A percentile compares a stretch with the other conserved stretches of the same genome.
phyloP scores from a whole-genome alignment of 2,797 vertebrate species.

The Acanthurus leucopareius region DNA sequence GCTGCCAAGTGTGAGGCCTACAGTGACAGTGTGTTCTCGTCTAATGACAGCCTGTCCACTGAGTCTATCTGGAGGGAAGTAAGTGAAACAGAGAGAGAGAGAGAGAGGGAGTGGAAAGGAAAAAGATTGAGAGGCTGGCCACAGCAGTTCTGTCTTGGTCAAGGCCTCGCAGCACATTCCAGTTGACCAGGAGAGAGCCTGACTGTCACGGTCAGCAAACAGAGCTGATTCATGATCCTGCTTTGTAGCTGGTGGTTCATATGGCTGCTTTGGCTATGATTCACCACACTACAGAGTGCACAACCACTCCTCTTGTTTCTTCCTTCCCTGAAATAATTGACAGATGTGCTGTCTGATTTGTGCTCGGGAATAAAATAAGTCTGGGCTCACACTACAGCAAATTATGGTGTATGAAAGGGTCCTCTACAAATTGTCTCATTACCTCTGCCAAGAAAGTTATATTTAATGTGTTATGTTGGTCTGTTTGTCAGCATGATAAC shows the following conservation, averaged over 20 bases:
- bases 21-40: slow-evolving; percentile 50
- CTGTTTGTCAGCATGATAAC: background rate
- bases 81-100: slow-evolving; percentile 33
- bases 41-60: slow-evolving; percentile 31
- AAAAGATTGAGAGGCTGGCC: slow-evolving; percentile 39
- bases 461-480: background rate
- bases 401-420: background rate
- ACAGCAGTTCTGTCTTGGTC: slow-evolving; percentile 43
- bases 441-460: background rate
- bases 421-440: background rate
- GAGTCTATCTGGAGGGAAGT: slow-evolving; percentile 38
- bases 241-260: slow-evolving; percentile 33
- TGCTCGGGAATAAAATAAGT: background rate
- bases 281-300: slow-evolving; percentile 22
- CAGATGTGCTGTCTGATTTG: slow-evolving; percentile 1
- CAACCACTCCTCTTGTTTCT: slow-evolving; percentile 1
- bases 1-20: slow-evolving; percentile 54
- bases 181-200: slow-evolving; percentile 50
- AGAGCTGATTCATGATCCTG: slow-evolving; percentile 62
- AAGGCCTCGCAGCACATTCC: slow-evolving; percentile 61
- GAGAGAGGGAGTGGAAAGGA: slow-evolving; percentile 45
- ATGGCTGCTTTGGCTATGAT: slow-evolving; percentile 39
- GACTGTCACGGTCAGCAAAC: slow-evolving; percentile 61
- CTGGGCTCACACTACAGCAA: background rate
- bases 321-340: slow-evolving; percentile 8